Percentiles rank a stretch among this genome's conserved stretches.
Evolutionary conservation across 2,888 invertebrate genomes (phyloP).

Genomic region (Subacronicta megacephala): DNA sequence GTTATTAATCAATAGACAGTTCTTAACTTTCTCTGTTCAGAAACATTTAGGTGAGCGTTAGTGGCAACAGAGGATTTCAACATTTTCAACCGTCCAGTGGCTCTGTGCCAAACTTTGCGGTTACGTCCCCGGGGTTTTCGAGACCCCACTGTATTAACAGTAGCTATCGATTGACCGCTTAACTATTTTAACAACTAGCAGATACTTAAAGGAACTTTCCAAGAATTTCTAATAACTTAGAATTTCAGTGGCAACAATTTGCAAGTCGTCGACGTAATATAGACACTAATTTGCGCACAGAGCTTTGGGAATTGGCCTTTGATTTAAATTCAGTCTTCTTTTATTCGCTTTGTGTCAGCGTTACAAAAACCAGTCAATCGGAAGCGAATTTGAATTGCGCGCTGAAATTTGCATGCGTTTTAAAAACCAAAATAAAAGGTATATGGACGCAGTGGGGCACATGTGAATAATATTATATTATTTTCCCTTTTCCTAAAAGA

Average conservation of each 20-base stretch:
- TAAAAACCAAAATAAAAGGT: conserved; percentile 7
- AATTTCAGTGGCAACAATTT: conserved; percentile 36
- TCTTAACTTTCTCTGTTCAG: conserved; percentile 30
- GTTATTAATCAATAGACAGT: conserved; percentile 33
- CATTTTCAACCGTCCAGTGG: conserved; percentile 55
- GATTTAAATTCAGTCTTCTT: conserved; percentile 14
- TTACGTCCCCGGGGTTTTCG: conserved; percentile 39
- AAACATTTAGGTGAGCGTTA: conserved; percentile 52
- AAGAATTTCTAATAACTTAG: conserved; percentile 55
- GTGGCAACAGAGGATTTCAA: conserved; percentile 52
- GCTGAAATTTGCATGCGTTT: conserved; percentile 7
- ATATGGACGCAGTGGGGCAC: background rate
- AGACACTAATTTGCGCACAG: background rate
- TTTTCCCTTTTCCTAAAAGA: conserved; percentile 12
- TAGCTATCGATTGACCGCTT: conserved; percentile 54
- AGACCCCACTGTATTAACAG: conserved; percentile 48
- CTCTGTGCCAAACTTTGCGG: conserved; percentile 61
- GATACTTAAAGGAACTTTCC: conserved; percentile 46
- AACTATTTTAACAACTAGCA: conserved; percentile 56
- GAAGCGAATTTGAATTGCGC: conserved; percentile 15
- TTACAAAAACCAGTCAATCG: conserved; percentile 5
- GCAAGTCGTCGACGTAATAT: conserved; percentile 6
- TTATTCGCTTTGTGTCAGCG: conserved; percentile 1
- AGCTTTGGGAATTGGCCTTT: conserved; percentile 10
- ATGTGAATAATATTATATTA: conserved; percentile 21